Conservation (phyloP, 2,113 vertebrate genomes). For the Myanophis thanlyinensis region DNA sequence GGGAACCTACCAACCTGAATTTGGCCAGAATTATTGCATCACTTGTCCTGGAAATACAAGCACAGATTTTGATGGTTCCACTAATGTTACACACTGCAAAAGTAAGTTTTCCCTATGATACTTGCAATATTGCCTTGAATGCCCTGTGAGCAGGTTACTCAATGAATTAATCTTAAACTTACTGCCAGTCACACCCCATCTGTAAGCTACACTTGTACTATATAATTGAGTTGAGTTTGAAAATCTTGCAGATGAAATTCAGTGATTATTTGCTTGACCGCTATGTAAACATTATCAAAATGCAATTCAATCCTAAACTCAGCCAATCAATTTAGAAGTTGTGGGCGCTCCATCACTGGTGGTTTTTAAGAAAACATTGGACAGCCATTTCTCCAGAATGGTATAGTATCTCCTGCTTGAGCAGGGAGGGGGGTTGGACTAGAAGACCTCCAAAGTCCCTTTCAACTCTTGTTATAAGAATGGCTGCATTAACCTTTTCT, state of each 20-base stretch:
- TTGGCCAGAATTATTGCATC: constrained; percentile 80
- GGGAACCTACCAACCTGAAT: constrained; percentile 80
- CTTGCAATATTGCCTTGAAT: not conserved
- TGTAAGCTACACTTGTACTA: not conserved
- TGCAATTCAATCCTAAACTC: not conserved
- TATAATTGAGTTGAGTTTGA: not conserved
- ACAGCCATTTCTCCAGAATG: too few relatives aligned
- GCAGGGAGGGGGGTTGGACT: too few relatives aligned
- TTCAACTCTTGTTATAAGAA: not conserved
- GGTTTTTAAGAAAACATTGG: too few relatives aligned
- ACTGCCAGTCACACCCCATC: not conserved
- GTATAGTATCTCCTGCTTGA: too few relatives aligned
- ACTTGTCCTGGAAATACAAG: constrained; percentile 80
- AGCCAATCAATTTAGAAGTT: too few relatives aligned
- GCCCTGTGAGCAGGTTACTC: not conserved
- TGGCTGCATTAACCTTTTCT: not conserved
- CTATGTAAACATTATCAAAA: not conserved
- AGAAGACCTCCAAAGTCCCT: too few relatives aligned
- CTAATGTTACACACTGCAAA: constrained; percentile 81
- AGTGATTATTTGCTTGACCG: not conserved
- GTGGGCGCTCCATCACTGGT: too few relatives aligned
- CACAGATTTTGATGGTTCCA: constrained; percentile 83
- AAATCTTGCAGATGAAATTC: not conserved
- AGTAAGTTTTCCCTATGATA: constrained; percentile 64
- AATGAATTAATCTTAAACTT: not conserved